Conservation (phyloP, 2,888 invertebrate genomes). For the Falcaria lacertinaria region DNA sequence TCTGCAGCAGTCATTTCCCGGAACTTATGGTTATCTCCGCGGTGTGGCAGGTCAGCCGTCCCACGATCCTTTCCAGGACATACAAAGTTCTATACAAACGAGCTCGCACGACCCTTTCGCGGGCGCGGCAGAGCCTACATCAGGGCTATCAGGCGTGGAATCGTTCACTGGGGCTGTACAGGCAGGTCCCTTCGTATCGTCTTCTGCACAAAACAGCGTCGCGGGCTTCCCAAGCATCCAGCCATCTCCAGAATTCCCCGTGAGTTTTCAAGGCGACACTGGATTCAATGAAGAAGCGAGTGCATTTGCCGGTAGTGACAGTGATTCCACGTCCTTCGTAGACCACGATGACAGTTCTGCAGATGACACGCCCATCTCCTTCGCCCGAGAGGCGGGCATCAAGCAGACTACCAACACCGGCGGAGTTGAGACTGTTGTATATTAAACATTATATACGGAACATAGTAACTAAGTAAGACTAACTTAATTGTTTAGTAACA, state of each 20-base stretch:
- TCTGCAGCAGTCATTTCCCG: conserved; percentile 53
- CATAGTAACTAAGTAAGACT: background rate
- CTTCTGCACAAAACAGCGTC: conserved; percentile 33
- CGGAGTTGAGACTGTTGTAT: conserved; percentile 53
- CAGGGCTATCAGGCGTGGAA: conserved; percentile 36
- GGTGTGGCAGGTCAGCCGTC: conserved; percentile 38
- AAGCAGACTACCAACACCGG: conserved; percentile 59
- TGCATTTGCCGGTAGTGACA: conserved; percentile 39
- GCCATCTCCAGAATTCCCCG: conserved; percentile 40
- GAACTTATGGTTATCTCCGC: conserved; percentile 50
- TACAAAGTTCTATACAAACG: conserved; percentile 39
- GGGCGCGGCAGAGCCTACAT: conserved; percentile 37
- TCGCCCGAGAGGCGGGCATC: conserved; percentile 60
- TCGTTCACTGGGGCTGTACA: conserved; percentile 40
- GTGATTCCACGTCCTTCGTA: conserved; percentile 30
- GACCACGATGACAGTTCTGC: conserved; percentile 33
- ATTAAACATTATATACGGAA: conserved; percentile 25
- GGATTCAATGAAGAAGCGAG: conserved; percentile 44
- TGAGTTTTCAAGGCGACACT: conserved; percentile 28
- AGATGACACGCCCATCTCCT: conserved; percentile 50
- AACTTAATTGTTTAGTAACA: no score
- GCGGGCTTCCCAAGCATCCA: conserved; percentile 28
- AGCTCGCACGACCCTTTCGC: conserved; percentile 45
- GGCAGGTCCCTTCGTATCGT: conserved; percentile 31
- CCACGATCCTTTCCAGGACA: conserved; percentile 44